phyloP scores from a whole-genome alignment of 2,888 invertebrate genomes.

The Piscicola geometra region DNA sequence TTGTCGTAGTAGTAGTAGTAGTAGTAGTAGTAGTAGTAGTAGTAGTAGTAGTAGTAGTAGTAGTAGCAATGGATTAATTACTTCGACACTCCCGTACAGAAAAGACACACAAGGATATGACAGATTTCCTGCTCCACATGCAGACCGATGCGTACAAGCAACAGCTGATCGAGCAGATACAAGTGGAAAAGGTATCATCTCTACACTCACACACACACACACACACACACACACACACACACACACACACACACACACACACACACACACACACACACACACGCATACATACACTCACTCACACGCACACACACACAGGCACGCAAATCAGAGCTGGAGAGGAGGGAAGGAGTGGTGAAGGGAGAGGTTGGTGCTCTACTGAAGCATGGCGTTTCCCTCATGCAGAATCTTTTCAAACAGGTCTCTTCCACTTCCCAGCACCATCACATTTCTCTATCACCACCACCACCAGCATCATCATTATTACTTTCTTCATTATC shows the following conservation, averaged over 20 bases:
- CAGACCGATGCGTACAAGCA: conserved; percentile 70
- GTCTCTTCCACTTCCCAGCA: too few species aligned
- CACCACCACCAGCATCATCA: too few species aligned
- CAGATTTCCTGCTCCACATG: conserved; percentile 78
- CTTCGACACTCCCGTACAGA: too few species aligned
- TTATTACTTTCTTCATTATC: too few species aligned
- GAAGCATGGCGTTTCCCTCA: too few species aligned
- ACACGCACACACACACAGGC: conserved; percentile 17
- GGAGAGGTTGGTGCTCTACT: too few species aligned
- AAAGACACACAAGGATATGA: conserved; percentile 77
- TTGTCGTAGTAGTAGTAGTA: too few species aligned
- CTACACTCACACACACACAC: conserved; percentile 11
- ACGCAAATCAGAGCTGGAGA: neutral
- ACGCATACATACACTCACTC: conserved; percentile 10
- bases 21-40: neutral
- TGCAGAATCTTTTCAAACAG: neutral
- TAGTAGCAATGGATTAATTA: too few species aligned
- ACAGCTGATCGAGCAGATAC: conserved; percentile 71
- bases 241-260: conserved; percentile 11
- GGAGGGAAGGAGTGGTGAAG: too few species aligned
- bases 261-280: conserved; percentile 20
- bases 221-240: conserved; percentile 19
- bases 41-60: too few species aligned
- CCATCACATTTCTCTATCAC: too few species aligned
- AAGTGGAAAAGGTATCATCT: conserved; percentile 68